These are phyloP conservation scores for Aurelia aurita complex sp. Pacific DNA, from an alignment of 30 jellyfish, hydroid and myxozoan species.

Conservation along the genomic window DNA sequence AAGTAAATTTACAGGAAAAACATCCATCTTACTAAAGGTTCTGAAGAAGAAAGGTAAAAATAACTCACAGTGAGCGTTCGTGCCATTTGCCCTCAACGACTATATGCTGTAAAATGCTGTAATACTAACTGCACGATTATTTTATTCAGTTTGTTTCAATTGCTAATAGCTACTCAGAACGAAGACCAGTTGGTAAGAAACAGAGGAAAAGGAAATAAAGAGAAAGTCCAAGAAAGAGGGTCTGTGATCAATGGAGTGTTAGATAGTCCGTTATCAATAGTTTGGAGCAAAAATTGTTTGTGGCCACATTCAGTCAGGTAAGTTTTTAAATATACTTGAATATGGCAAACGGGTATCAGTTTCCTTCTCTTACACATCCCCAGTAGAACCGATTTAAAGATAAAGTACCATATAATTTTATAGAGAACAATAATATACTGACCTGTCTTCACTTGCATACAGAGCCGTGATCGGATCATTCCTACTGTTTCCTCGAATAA, in stretches of 20 bases:
- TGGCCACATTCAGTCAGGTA: background rate
- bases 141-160: background rate
- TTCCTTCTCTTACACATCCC: background rate
- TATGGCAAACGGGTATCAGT: no score
- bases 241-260: background rate
- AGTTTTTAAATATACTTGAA: no score
- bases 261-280: no score
- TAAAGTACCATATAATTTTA: background rate
- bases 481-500: conserved; percentile 94
- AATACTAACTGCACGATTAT: background rate
- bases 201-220: background rate
- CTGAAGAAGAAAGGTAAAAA: no score
- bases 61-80: no score
- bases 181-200: background rate
- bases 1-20: no score
- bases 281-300: no score
- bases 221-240: background rate
- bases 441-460: conserved; percentile 84
- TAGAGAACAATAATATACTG: background rate
- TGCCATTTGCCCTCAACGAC: no score
- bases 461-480: conserved; percentile 86
- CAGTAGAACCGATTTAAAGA: background rate
- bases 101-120: background rate
- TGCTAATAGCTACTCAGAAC: background rate
- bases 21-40: no score